phyloP scores from a whole-genome alignment of 1,140 invertebrate species.

The Dryas iulia region DNA sequence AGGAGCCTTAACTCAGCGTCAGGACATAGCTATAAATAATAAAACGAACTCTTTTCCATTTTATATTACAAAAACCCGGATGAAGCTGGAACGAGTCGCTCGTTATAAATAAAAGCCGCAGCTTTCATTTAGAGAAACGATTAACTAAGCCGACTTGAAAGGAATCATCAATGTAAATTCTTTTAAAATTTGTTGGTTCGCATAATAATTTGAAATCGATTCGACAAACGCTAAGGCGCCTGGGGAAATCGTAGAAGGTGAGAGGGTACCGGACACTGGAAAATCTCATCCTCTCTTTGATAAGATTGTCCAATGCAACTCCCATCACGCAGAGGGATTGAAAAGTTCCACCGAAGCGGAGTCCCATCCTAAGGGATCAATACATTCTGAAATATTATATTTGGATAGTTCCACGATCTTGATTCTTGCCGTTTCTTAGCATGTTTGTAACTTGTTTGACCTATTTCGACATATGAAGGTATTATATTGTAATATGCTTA shows the following conservation, averaged over 20 bases:
- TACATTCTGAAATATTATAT: conserved; percentile 76
- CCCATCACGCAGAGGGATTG: conserved; percentile 76
- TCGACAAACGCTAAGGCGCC: conserved; percentile 50
- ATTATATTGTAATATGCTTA: conserved; percentile 2
- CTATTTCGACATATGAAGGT: conserved; percentile 10
- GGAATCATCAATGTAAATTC: conserved; percentile 8
- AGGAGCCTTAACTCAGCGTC: background rate
- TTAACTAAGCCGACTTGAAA: conserved; percentile 12
- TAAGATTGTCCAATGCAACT: conserved; percentile 78
- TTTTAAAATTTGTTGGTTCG: conserved; percentile 46
- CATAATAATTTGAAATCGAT: conserved; percentile 73
- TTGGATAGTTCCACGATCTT: conserved; percentile 57
- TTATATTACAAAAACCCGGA: conserved; percentile 11
- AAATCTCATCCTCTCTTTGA: conserved; percentile 70
- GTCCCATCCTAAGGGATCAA: conserved; percentile 72
- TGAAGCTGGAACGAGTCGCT: conserved; percentile 6
- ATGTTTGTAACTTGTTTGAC: conserved; percentile 47
- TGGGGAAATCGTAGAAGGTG: conserved; percentile 72
- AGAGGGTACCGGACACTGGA: conserved; percentile 70
- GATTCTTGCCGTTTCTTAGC: conserved; percentile 45
- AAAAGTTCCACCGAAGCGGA: conserved; percentile 74
- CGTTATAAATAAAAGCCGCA: conserved; percentile 5
- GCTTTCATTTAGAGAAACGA: conserved; percentile 8
- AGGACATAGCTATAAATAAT: conserved; percentile 10
- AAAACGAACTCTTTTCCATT: conserved; percentile 3